Base-by-base conservation (phyloP, 1,140 invertebrate genomes). In the Cotesia glomerata region DNA sequence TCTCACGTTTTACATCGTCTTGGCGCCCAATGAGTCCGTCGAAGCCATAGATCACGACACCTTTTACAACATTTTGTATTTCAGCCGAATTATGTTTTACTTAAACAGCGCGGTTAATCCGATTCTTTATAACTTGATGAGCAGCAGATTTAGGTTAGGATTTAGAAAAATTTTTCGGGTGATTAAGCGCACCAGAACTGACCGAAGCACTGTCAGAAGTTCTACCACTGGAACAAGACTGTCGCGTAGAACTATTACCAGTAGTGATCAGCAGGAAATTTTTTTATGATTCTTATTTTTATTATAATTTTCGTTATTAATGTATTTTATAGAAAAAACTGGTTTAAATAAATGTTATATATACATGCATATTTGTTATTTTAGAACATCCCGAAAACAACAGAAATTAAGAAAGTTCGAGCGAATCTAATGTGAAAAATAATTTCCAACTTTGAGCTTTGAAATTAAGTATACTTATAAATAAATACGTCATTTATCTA, bases 81-180 rank as follows among this genome's bases (percentile, higher is more conserved):
- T 95, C 79, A 93, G 92, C 69, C 89, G 95, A 74, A 91, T 95
- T n/a, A 93, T 97, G 92, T 85, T 93, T 51, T 96, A 96, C 81
- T 87, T 95, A 65, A 95, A 97, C 81, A 95, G 93, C 0, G 93
- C 93, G 5, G 87, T 95, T 52, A 95, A 96, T 86, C 94, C 94
- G 0, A 92, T 95, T 71, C 82, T 95, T 1, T 95, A 95, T 79
- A 94, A 94, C 82, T 84, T 94, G n/a, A 94, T 94, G 92, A 94
- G 93, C 26, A 94, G 92, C 13, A 95, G 95, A 84, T 96, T 96
- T 81, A 89, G 94, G 2, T 89, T 90, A 18, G 94, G 93, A 3
- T 95, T 95, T 77, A 83, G 91, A 16, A 85, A 88, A 75, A 84
- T 94, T 0, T 93, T 92, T 76, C 88, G 89, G 9, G 82, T 89